phyloP scores from a whole-genome alignment of 2,797 vertebrate species.

The Sebastes melanostomus region DNA sequence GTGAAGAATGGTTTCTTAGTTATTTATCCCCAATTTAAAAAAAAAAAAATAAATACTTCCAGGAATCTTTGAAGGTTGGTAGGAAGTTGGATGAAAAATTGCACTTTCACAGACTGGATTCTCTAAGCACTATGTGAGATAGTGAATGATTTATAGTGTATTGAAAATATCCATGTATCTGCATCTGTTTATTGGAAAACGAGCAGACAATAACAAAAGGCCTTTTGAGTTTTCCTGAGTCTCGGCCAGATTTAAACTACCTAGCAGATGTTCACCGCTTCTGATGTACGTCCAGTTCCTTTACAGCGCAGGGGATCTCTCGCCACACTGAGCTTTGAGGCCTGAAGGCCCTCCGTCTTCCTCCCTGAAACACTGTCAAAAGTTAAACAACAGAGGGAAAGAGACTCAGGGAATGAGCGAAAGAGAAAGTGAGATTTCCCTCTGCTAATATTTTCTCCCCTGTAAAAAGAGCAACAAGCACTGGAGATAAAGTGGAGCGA shows the following conservation, averaged over 20 bases:
- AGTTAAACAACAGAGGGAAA: slow-evolving; percentile 9
- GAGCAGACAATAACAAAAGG: slow-evolving; percentile 39
- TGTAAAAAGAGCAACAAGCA: slow-evolving; percentile 22
- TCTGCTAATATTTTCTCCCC: slow-evolving; percentile 28
- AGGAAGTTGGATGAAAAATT: background rate
- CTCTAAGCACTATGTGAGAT: background rate
- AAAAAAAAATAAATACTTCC: too few relatives aligned
- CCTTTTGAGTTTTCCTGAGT: slow-evolving; percentile 18
- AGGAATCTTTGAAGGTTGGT: background rate
- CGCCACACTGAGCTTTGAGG: slow-evolving; percentile 16
- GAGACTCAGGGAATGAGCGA: background rate
- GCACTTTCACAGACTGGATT: background rate
- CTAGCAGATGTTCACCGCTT: slow-evolving; percentile 58
- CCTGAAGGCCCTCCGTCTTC: background rate
- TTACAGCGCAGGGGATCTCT: slow-evolving; percentile 21
- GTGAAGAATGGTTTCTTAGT: too few relatives aligned
- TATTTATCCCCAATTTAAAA: background rate
- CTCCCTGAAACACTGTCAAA: slow-evolving; percentile 26
- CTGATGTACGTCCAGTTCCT: slow-evolving; percentile 43
- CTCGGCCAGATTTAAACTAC: slow-evolving; percentile 47
- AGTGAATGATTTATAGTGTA: slow-evolving; percentile 27
- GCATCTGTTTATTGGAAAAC: slow-evolving; percentile 47
- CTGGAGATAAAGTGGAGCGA: slow-evolving; percentile 48
- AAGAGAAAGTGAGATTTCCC: slow-evolving; percentile 25
- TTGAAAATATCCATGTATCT: slow-evolving; percentile 42